Evolutionary conservation across 2,888 invertebrate genomes (phyloP).

Genomic region (Coenonympha glycerion): DNA sequence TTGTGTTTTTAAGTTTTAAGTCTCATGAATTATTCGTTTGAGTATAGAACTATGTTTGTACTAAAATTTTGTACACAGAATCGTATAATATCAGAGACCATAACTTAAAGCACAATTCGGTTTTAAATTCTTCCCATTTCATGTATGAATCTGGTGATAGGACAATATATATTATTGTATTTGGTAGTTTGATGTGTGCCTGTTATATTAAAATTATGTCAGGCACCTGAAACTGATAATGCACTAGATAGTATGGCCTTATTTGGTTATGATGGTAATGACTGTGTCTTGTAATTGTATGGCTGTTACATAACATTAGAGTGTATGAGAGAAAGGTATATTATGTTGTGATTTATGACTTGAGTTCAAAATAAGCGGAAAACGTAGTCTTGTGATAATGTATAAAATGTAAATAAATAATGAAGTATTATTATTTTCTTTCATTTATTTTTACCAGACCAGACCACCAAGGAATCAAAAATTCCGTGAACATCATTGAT

Average conservation of each 20-base stretch:
- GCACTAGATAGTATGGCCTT: conserved; percentile 65
- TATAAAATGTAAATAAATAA: conserved; percentile 73
- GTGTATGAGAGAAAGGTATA: conserved; percentile 57
- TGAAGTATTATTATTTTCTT: conserved; percentile 58
- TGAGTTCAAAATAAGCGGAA: conserved; percentile 69
- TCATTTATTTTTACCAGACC: conserved; percentile 30
- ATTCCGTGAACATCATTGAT: no score
- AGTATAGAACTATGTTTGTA: no score
- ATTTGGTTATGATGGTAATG: conserved; percentile 48
- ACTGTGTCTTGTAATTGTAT: conserved; percentile 38
- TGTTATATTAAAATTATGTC: conserved; percentile 31
- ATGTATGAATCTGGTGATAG: conserved; percentile 44
- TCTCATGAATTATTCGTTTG: no score
- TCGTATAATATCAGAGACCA: conserved; percentile 55
- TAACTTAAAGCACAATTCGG: conserved; percentile 39
- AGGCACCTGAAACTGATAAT: conserved; percentile 39
- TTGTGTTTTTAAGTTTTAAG: no score
- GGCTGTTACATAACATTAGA: conserved; percentile 66
- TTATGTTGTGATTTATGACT: conserved; percentile 74
- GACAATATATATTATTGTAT: conserved; percentile 57
- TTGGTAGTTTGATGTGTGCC: conserved; percentile 48
- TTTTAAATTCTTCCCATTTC: conserved; percentile 35
- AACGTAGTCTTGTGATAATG: conserved; percentile 75
- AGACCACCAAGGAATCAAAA: neutral
- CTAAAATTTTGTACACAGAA: conserved; percentile 10